These are phyloP conservation scores for Bubalus kerabau DNA, from an alignment of 2,113 vertebrate species.

Conservation along the genomic window DNA sequence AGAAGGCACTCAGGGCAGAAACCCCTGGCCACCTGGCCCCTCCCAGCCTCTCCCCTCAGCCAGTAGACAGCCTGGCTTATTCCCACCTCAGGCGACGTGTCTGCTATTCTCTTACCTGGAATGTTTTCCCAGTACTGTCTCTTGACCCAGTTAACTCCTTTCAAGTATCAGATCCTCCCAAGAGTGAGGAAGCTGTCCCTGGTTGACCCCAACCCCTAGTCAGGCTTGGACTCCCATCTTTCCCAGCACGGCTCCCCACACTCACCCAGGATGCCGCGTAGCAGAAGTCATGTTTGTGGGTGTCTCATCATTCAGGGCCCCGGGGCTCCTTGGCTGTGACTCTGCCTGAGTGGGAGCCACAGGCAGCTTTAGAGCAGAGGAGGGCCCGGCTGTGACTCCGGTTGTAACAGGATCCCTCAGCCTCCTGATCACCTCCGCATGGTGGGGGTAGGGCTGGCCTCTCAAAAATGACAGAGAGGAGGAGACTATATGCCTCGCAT, in stretches of 20 bases:
- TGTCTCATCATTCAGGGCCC: not conserved
- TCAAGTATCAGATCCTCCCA: not conserved
- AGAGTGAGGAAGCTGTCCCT: not conserved
- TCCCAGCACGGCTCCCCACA: not conserved
- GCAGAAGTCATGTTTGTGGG: not conserved
- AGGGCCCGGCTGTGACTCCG: not conserved
- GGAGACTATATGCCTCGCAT: not conserved
- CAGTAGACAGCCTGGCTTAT: not conserved
- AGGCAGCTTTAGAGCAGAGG: not conserved
- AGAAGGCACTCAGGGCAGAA: not conserved
- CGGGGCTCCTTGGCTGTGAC: not conserved
- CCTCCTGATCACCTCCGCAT: not conserved
- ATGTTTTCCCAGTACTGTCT: not conserved
- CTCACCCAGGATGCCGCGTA: not conserved
- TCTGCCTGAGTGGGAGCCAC: not conserved
- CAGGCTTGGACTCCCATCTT: not conserved
- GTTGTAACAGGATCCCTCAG: not conserved
- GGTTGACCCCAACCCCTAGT: too few species aligned
- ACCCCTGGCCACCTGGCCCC: not conserved
- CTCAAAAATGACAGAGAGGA: not conserved
- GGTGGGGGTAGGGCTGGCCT: not conserved
- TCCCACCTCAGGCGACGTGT: accelerated
- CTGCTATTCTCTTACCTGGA: not conserved
- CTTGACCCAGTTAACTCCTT: not conserved
- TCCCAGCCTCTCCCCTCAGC: not conserved